These are phyloP conservation scores for Zaprionus lineosus DNA, from an alignment of 2,888 invertebrate species.

Conservation along the genomic window DNA sequence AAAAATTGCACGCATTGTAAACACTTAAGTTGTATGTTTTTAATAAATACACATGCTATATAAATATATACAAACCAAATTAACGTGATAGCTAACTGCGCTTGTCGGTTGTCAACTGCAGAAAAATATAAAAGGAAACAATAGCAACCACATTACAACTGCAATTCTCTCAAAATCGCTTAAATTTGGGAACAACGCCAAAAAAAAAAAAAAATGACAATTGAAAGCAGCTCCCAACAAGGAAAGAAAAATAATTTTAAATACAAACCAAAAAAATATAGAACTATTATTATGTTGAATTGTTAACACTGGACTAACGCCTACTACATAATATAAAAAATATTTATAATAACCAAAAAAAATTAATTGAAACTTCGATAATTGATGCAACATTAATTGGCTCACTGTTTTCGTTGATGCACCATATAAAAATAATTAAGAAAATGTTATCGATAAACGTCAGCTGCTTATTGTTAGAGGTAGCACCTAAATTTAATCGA, in stretches of 20 bases:
- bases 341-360: too few relatives aligned
- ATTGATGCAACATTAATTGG: too few relatives aligned
- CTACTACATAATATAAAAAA: too few relatives aligned
- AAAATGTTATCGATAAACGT: constrained; percentile 43
- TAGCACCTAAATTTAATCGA: too few relatives aligned
- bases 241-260: neutral
- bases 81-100: constrained; percentile 34
- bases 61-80: constrained; percentile 5
- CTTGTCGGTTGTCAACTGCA: constrained; percentile 39
- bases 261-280: constrained; percentile 5
- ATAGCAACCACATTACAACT: constrained; percentile 6
- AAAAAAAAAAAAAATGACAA: constrained; percentile 32
- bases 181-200: constrained; percentile 24
- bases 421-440: neutral
- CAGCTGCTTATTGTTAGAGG: constrained; percentile 36
- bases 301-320: too few relatives aligned
- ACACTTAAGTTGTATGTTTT: too few relatives aligned
- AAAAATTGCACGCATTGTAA: neutral
- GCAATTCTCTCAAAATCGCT: constrained; percentile 27
- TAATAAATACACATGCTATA: neutral
- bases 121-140: constrained; percentile 9
- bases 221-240: constrained; percentile 29
- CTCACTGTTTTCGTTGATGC: neutral
- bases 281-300: too few relatives aligned
- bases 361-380: too few relatives aligned